Evolutionary conservation across 2,888 invertebrate genomes (phyloP), one percentile per base, ranked within the genome.

Genomic region (Drosophila mimetica): DNA sequence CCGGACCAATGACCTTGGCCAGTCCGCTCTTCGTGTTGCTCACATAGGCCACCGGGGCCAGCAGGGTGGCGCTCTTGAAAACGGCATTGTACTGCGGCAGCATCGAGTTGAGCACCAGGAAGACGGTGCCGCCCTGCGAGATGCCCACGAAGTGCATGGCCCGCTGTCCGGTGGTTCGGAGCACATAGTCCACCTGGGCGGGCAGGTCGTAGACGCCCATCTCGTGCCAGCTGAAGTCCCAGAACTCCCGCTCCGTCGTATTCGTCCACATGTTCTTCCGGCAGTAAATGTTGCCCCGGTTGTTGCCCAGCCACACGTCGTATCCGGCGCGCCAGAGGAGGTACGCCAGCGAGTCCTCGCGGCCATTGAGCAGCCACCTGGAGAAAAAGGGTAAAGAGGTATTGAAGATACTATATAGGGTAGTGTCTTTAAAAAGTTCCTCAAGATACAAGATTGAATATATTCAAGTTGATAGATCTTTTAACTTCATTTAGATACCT

Each of bases 1-100:
- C 65, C 7, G 94, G 95, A 0, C 96, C 95, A 9, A 97, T 88
- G 44, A 95, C 92, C 69, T 93, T 92, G 32, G 90, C 91, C 57
- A 97, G 54, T 0, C 96, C 86, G 20, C 90, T 90, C 46, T 88
- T 90, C 1, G 90, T 90, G 44, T 90, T 89, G 57, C 89, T 89
- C 18, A 91, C 90, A 57, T 89, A 91, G 14, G 90, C 91, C 7
- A 91, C 90, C 0, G 91, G 91, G 0, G 91, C 91, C 67, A 91
- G 51, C 6, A 91, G 69, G 1, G 90, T 90, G 32, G 90, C 90
- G 1, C 89, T 89, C 66, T 90, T 90, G 41, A 91, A 91, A 4
- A 83, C 88, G 0, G 77, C 77, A 76, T 91, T 91, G 30, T 91
- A 91, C 16, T 90, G 88, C 0, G 91, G 90, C 74, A 90, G n/a